Conservation (phyloP, 1,140 invertebrate genomes). For the Drosophila simulans region DNA sequence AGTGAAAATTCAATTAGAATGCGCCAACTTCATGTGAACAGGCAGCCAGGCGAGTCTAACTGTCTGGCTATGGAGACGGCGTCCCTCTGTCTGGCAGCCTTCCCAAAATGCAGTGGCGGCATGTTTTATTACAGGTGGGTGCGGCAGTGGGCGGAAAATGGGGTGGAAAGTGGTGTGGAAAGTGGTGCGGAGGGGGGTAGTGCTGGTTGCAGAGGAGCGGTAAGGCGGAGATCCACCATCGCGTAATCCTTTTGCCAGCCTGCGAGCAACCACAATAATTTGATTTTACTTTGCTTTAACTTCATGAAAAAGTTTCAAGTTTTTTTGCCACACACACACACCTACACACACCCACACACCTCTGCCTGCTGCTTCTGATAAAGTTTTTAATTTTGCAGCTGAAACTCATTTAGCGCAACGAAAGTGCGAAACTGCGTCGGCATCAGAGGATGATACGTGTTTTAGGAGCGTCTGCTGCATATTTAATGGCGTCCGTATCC, state of each 20-base stretch:
- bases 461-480: conserved; percentile 69
- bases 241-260: conserved; percentile 80
- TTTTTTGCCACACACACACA: conserved; percentile 59
- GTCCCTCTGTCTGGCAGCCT: conserved; percentile 41
- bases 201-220: neutral
- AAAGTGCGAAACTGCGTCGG: conserved; percentile 59
- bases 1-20: conserved; percentile 83
- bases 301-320: conserved; percentile 82
- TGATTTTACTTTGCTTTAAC: conserved; percentile 84
- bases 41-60: conserved; percentile 67
- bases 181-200: conserved; percentile 6
- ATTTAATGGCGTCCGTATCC: conserved; percentile 55
- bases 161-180: neutral
- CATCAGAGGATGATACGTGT: conserved; percentile 69
- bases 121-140: conserved; percentile 63
- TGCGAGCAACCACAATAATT: conserved; percentile 79
- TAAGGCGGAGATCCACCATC: conserved; percentile 18
- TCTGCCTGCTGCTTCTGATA: conserved; percentile 55
- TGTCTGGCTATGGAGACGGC: conserved; percentile 58
- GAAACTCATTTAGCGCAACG: conserved; percentile 80
- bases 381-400: conserved; percentile 82
- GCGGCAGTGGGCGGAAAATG: neutral
- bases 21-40: conserved; percentile 76
- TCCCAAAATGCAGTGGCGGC: conserved; percentile 69
- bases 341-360: conserved; percentile 35